Conservation (phyloP, 1,140 invertebrate genomes). For the Drosophila subobscura region DNA sequence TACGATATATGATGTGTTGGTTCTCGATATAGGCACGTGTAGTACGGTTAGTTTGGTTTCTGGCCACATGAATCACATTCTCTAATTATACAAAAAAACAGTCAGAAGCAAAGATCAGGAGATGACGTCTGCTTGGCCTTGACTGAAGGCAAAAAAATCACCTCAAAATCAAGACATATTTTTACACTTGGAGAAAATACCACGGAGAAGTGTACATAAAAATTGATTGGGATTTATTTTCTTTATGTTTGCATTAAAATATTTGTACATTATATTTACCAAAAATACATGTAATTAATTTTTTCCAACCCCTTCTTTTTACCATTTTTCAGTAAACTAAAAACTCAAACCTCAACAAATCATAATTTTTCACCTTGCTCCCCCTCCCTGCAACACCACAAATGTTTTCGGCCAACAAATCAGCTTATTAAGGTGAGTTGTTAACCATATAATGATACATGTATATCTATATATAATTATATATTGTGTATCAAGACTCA, state of each 20-base stretch:
- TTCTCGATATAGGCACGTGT: constrained; percentile 10
- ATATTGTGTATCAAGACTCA: constrained; percentile 10
- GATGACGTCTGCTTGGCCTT: constrained; percentile 64
- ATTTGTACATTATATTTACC: neutral
- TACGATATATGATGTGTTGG: constrained; percentile 5
- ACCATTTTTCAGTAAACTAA: constrained; percentile 58
- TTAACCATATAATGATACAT: too few relatives aligned
- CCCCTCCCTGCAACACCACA: constrained; percentile 29
- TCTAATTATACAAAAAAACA: constrained; percentile 37
- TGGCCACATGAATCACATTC: constrained; percentile 53
- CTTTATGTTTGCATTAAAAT: neutral
- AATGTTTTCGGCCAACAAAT: constrained; percentile 60
- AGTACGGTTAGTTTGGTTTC: constrained; percentile 14
- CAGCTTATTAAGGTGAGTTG: constrained; percentile 67
- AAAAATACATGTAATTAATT: constrained; percentile 13
- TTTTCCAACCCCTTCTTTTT: neutral
- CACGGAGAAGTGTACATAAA: neutral
- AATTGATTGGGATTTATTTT: neutral
- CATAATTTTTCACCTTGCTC: constrained; percentile 28
- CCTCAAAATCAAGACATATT: constrained; percentile 19
- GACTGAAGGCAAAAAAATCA: constrained; percentile 22
- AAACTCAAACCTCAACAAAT: constrained; percentile 26
- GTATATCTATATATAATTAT: constrained; percentile 31
- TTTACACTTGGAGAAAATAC: constrained; percentile 34
- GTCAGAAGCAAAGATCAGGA: constrained; percentile 16